Evolutionary conservation across 1,140 invertebrate genomes (phyloP), one percentile per base, ranked within the genome.

Genomic region (Pemphigus obesinymphae): DNA sequence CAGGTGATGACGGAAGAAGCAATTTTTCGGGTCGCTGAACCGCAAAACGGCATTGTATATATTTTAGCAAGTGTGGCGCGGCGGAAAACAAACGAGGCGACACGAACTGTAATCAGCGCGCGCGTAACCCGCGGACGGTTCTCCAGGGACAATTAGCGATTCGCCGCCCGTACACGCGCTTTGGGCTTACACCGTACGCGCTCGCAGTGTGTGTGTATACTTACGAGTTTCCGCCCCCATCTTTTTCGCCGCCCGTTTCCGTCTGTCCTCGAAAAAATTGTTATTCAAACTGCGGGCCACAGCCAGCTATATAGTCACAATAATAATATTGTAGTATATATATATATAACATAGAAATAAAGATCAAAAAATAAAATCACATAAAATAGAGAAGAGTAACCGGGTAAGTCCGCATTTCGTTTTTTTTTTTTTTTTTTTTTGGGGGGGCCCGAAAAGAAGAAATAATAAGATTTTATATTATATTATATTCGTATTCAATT

Each of bases 1-100:
- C 53, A 61, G 76, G 37, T 63, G 76, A 45, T 63, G 73, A 78
- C 34, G 76, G 55, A 55, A 48, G 70, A 80, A 80, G 55, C 76
- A 80, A 80, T 80, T 80, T 80, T 80, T 80, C 76, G 76, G 53
- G 76, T 80, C 76, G 76, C 53, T 80, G 76, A 80, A 80, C 76
- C 76, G 76, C 76, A 40, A 80, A 80, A 80, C 76, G 55, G 76
- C 53, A 80, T 80, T 80, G 76, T 80, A 7, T 23, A 45, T 43
- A 29, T 70, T 70, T 70, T 70, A 70, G 66, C 66, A 70, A 70
- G 66, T 70, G 66, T 10, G 66, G 37, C 40, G 66, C 23, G 68
- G 43, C 17, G 43, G 26, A 50, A 73, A 73, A 73, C 70, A 73
- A 50, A 73, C 70, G 70, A 48, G 70, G 43, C 70, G 70, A 73